Evolutionary conservation across 2,113 vertebrate species (phyloP).

Genomic region (Hucho hucho): DNA sequence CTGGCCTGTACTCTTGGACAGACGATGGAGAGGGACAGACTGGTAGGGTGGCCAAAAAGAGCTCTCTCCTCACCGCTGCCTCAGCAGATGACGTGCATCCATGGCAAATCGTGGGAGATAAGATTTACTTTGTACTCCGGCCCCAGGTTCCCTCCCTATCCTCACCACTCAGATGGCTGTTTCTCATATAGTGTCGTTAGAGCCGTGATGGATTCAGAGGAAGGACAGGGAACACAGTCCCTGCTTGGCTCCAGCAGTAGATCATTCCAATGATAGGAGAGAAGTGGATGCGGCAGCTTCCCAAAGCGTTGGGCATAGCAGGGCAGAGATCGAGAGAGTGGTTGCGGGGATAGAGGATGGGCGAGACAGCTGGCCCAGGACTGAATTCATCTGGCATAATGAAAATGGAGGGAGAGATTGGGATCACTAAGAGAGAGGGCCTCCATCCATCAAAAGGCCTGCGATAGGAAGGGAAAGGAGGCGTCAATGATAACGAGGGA

Average conservation of each 20-base stretch:
- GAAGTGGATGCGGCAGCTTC: neutral
- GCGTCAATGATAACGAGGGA: slow-evolving; percentile 41
- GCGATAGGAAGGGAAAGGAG: slow-evolving; percentile 30
- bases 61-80: no score
- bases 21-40: neutral
- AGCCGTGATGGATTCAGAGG: slow-evolving; percentile 46
- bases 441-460: slow-evolving; percentile 70
- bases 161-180: no score
- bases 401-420: slow-evolving; percentile 69
- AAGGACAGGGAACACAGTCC: slow-evolving; percentile 33
- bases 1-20: neutral
- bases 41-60: no score
- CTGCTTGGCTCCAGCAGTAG: slow-evolving; percentile 37
- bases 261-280: slow-evolving; percentile 48
- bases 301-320: neutral
- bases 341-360: slow-evolving; percentile 29
- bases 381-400: slow-evolving; percentile 67
- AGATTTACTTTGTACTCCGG: neutral
- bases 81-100: no score
- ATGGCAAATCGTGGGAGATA: neutral
- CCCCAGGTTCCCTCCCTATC: neutral
- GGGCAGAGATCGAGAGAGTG: slow-evolving; percentile 12
- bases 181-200: no score
- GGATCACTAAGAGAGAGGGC: slow-evolving; percentile 57
- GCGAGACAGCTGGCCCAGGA: slow-evolving; percentile 62